Evolutionary conservation across 2,113 vertebrate species (phyloP).

Genomic region (Smithornis capensis): DNA sequence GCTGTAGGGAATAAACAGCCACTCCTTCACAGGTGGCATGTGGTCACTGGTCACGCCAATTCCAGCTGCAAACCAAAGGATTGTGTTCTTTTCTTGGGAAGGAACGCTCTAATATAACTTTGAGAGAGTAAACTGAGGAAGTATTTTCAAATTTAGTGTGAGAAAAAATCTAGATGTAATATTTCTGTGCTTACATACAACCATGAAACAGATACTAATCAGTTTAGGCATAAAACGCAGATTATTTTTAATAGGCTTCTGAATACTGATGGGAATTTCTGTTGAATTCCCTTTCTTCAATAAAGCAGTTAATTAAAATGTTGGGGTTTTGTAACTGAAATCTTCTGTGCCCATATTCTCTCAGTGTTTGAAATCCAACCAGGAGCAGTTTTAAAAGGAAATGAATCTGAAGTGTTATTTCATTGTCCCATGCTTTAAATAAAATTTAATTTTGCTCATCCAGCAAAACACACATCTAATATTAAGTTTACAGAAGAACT

Average conservation of each 20-base stretch:
- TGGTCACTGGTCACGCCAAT: background rate
- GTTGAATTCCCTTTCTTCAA: slow-evolving; percentile 2
- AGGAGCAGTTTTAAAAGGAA: slow-evolving; percentile 6
- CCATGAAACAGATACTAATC: background rate
- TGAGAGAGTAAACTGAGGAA: background rate
- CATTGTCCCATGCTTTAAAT: slow-evolving; percentile 23
- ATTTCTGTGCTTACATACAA: background rate
- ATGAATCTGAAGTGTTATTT: slow-evolving; percentile 14
- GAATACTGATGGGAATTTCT: slow-evolving; percentile 34
- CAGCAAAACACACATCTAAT: background rate
- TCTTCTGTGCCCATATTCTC: background rate
- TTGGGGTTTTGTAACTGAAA: background rate
- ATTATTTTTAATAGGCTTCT: slow-evolving; percentile 20
- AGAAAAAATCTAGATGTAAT: background rate
- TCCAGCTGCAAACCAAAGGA: background rate
- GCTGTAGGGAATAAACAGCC: background rate
- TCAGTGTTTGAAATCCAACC: slow-evolving; percentile 11
- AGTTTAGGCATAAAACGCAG: background rate
- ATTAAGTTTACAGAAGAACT: background rate
- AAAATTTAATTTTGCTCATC: slow-evolving; percentile 23
- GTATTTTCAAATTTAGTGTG: background rate
- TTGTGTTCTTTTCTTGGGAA: background rate
- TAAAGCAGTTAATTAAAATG: slow-evolving; percentile 57
- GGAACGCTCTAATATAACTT: background rate
- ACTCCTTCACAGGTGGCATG: background rate